Evolutionary conservation across 2,113 vertebrate genomes (phyloP).

Genomic region (Coracopsis vasa): DNA sequence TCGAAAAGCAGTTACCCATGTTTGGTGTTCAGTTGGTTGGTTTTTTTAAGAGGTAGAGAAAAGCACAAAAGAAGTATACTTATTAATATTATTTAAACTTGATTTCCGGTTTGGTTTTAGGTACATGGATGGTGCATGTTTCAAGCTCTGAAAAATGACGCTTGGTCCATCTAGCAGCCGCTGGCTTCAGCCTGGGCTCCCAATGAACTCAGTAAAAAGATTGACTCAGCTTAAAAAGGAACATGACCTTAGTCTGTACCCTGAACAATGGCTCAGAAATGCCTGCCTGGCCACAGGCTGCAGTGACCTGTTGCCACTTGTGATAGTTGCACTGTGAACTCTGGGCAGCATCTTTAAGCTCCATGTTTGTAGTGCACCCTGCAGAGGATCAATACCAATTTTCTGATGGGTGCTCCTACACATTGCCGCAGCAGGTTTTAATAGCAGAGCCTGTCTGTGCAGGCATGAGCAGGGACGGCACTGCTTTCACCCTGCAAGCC

Average conservation of each 20-base stretch:
- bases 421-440: accelerated
- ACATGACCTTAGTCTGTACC: conserved; percentile 38
- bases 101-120: not conserved
- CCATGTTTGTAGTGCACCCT: not conserved
- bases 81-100: not conserved
- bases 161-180: not conserved
- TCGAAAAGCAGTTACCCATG: not conserved
- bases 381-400: not conserved
- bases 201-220: conserved; percentile 42
- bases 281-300: not conserved
- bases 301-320: not conserved
- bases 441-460: not conserved
- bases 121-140: not conserved
- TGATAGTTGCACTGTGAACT: accelerated
- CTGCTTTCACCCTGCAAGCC: not conserved
- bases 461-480: not conserved
- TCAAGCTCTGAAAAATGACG: not conserved
- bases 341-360: not conserved
- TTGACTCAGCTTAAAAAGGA: conserved; percentile 50
- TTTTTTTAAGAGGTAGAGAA: not conserved
- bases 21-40: not conserved
- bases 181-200: not conserved
- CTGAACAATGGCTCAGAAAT: conserved; percentile 39
- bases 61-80: not conserved
- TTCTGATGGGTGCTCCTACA: not conserved